phyloP scores from a whole-genome alignment of 2,888 invertebrate species.

The Catocala fraxini region DNA sequence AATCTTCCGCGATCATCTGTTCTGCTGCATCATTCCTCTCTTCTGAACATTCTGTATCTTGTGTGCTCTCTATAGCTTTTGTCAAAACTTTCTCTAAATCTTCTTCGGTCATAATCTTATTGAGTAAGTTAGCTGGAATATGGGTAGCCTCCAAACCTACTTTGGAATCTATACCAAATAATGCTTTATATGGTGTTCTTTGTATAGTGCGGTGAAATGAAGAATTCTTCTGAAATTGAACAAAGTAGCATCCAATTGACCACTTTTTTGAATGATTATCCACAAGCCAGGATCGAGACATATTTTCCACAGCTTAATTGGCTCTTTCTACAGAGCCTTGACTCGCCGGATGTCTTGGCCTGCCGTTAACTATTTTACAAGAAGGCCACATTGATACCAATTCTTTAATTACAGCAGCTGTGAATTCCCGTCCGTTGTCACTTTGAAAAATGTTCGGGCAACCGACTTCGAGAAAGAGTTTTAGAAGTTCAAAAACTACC shows the following conservation, averaged over 20 bases:
- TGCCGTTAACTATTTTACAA: constrained; percentile 35
- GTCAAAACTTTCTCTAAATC: constrained; percentile 11
- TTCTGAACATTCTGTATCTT: constrained; percentile 10
- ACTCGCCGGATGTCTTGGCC: constrained; percentile 34
- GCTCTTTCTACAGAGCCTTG: constrained; percentile 25
- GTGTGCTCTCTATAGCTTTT: constrained; percentile 5
- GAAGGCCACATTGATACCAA: constrained; percentile 42
- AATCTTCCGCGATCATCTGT: constrained; percentile 5
- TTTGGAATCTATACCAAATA: constrained; percentile 48
- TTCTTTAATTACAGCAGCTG: constrained; percentile 38
- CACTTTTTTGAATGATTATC: constrained; percentile 53
- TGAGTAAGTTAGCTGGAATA: constrained; percentile 10
- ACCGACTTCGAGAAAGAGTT: not conserved
- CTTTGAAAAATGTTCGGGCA: not conserved
- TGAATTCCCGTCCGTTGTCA: constrained; percentile 9
- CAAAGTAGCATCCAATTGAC: constrained; percentile 43
- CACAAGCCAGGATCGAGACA: constrained; percentile 51
- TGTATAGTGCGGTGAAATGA: constrained; percentile 46
- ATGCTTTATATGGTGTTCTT: constrained; percentile 39
- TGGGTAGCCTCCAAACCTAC: constrained; percentile 1
- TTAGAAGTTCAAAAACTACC: constrained; percentile 1
- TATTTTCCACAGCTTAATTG: constrained; percentile 58
- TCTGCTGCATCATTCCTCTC: constrained; percentile 9
- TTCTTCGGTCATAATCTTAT: constrained; percentile 9
- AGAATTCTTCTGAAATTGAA: constrained; percentile 40